Evolutionary conservation across 2,113 vertebrate genomes (phyloP).

Genomic region (Stigmatopora argus): DNA sequence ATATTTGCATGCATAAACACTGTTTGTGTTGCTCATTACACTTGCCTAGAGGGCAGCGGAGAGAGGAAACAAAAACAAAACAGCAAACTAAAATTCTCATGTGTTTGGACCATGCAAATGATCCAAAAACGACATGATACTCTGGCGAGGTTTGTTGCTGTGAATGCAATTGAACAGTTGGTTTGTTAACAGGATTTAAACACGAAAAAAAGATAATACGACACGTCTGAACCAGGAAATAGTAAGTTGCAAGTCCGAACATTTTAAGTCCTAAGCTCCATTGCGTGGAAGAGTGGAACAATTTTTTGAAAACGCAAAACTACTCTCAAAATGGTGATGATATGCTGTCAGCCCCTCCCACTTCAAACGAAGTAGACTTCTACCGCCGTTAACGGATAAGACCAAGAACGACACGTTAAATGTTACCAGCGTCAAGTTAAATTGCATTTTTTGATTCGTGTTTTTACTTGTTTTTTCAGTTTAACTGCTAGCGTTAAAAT

Average conservation of each 20-base stretch:
- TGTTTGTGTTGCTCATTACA: neutral
- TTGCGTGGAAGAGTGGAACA: no score
- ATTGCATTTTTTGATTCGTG: neutral
- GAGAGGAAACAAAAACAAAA: neutral
- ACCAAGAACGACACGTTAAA: no score
- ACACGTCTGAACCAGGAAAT: no score
- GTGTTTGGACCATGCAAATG: neutral
- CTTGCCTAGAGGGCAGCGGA: neutral
- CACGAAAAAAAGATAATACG: no score
- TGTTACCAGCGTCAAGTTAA: neutral
- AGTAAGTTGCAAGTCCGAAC: neutral
- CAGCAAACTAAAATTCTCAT: neutral
- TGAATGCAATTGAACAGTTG: neutral
- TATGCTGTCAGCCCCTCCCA: no score
- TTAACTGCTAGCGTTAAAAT: neutral
- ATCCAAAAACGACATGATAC: neutral
- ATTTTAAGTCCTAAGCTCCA: neutral
- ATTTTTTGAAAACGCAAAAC: no score
- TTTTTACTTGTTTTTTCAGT: no score
- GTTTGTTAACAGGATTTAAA: neutral
- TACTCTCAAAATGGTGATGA: no score
- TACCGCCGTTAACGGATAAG: no score
- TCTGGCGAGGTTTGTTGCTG: neutral
- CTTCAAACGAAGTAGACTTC: no score
- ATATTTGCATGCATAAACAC: neutral